Base-by-base conservation (phyloP, 92 coral and sea anemone genomes). In the Porites lobata region DNA sequence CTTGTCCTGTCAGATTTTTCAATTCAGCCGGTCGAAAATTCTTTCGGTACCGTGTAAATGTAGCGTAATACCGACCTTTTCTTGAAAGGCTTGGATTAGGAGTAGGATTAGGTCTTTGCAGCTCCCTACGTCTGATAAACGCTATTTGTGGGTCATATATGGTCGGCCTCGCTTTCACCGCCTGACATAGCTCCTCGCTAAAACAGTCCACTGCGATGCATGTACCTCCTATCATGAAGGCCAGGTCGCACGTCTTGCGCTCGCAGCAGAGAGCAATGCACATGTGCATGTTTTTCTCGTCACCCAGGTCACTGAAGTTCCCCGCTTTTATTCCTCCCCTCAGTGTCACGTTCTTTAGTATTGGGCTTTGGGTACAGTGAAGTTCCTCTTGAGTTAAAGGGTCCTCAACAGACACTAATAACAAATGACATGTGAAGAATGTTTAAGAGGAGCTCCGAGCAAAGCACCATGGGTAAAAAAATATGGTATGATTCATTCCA, bases 251-350 rank as follows among this genome's bases (percentile, higher is more conserved):
- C 38, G 96, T 94, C 72, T 82, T 66, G 15, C 98, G 87, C 75
- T 90, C 99, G 78, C 99, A 97, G 86, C 99, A 97, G 32, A 97
- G 90, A 12, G 99, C 99, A 69, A 94, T 97, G 71, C 99, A 97
- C 96, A 97, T 92, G 90, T 95, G 99, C 98, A 97, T 97, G 66
- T 92, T 94, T 72, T 94, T 98, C 19, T 94, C 99, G 54, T 95
- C 98, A 18, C 99, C 99, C 82, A 97, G 91, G 88, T 97, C 95
- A 57, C 94, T 90, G 78, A 97, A 93, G 62, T 97, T 94, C 72
- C 99, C 99, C 32, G 99, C 96, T n/a, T 91, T 95, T 43, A 93
- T 96, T 18, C 99, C 99, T 29, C 99, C 99, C 81, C 99, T 93
- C 8, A 97, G 88, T 14, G 99, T 97, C 14, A 95, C 99, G 69